These are phyloP conservation scores for Acropora yongei DNA, from an alignment of 64 coral and sea anemone species.

Conservation along the genomic window DNA sequence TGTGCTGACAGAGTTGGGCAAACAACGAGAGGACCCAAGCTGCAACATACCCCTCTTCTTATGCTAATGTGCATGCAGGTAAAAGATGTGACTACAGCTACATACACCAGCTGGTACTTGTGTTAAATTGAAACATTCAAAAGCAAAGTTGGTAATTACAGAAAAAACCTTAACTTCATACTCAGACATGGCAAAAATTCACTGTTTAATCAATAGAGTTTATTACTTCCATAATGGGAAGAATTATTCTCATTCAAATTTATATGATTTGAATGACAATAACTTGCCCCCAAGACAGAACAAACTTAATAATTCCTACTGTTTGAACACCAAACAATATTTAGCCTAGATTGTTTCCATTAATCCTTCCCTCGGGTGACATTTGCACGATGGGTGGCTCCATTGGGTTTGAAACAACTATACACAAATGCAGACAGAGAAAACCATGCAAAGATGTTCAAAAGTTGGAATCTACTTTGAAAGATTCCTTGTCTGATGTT, in stretches of 20 bases:
- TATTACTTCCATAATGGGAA: not conserved
- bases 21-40: too few relatives aligned
- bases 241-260: too few relatives aligned
- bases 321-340: not conserved
- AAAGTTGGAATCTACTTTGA: not conserved
- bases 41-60: too few relatives aligned
- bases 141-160: too few relatives aligned
- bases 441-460: not conserved
- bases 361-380: too few relatives aligned
- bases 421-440: slow-evolving; percentile 6
- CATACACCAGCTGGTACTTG: too few relatives aligned
- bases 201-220: not conserved
- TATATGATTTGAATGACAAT: too few relatives aligned
- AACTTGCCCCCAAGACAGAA: too few relatives aligned
- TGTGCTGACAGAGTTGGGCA: too few relatives aligned
- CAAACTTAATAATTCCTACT: not conserved
- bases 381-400: not conserved
- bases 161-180: not conserved
- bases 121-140: too few relatives aligned
- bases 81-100: not conserved
- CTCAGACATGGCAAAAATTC: not conserved
- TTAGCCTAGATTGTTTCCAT: too few relatives aligned
- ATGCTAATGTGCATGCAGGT: not conserved
- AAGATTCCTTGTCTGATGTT: not conserved
- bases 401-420: not conserved